These are phyloP conservation scores for Sclerurus mexicanus DNA, from an alignment of 2,113 vertebrate species.

Conservation along the genomic window DNA sequence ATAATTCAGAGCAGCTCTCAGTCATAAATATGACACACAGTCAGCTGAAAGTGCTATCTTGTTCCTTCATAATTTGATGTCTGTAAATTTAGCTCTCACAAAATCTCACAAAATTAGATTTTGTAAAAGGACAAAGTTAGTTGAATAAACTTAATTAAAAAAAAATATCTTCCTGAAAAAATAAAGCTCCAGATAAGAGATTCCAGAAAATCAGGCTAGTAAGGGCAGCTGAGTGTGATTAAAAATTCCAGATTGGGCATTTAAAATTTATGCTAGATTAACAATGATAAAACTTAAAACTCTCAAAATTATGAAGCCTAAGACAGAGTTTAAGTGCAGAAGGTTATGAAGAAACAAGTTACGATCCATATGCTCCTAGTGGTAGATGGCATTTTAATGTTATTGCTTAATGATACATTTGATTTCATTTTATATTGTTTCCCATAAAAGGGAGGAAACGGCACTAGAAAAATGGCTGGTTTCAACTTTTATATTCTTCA, in stretches of 20 bases:
- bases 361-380: constrained; percentile 48
- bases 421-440: constrained; percentile 57
- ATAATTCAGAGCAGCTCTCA: neutral
- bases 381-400: constrained; percentile 61
- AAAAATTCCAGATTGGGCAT: neutral
- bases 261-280: constrained; percentile 6
- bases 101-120: neutral
- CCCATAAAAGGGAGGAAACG: constrained; percentile 38
- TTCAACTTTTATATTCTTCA: constrained; percentile 55
- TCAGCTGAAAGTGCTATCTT: neutral
- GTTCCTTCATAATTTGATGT: neutral
- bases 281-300: neutral
- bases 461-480: constrained; percentile 32
- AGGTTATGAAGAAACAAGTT: constrained; percentile 54
- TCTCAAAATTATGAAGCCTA: neutral
- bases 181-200: neutral
- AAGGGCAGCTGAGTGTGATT: neutral
- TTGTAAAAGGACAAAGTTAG: neutral
- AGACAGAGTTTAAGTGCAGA: constrained; percentile 22
- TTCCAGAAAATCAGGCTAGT: neutral
- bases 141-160: neutral
- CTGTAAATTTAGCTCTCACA: neutral
- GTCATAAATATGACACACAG: neutral
- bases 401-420: constrained; percentile 63
- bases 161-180: neutral